Evolutionary conservation across 2,113 vertebrate species (phyloP).

Genomic region (Collichthys lucidus): DNA sequence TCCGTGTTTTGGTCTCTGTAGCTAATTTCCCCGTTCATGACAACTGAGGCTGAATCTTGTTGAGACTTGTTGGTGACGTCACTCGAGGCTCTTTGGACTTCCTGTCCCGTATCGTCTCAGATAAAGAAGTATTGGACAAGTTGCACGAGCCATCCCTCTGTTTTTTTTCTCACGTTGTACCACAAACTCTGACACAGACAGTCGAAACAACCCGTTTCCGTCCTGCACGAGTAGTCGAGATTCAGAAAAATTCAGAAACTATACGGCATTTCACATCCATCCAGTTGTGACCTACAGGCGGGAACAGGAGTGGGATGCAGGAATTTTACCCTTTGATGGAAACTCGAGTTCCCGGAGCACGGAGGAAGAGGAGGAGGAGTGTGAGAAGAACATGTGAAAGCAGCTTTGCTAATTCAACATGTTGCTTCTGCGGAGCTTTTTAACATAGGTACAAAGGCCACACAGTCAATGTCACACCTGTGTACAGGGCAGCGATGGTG

Average conservation of each 20-base stretch:
- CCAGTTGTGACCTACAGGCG: background rate
- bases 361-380: conserved; percentile 11
- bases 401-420: background rate
- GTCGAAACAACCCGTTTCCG: background rate
- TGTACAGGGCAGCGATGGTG: too few relatives aligned
- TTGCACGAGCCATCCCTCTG: background rate
- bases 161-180: background rate
- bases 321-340: conserved; percentile 5
- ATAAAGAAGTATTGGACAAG: background rate
- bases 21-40: too few relatives aligned
- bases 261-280: background rate
- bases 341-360: background rate
- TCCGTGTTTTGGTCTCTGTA: too few relatives aligned
- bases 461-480: background rate
- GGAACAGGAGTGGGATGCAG: conserved; percentile 10
- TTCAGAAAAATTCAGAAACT: background rate
- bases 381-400: conserved; percentile 20
- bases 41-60: too few relatives aligned
- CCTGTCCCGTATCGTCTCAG: too few relatives aligned
- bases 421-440: background rate
- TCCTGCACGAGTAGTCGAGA: too few relatives aligned
- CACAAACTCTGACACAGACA: background rate
- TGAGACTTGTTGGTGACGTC: too few relatives aligned
- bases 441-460: background rate
- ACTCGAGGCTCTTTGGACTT: background rate